Conservation (phyloP, 2,888 invertebrate species). For the Lapara coniferarum region DNA sequence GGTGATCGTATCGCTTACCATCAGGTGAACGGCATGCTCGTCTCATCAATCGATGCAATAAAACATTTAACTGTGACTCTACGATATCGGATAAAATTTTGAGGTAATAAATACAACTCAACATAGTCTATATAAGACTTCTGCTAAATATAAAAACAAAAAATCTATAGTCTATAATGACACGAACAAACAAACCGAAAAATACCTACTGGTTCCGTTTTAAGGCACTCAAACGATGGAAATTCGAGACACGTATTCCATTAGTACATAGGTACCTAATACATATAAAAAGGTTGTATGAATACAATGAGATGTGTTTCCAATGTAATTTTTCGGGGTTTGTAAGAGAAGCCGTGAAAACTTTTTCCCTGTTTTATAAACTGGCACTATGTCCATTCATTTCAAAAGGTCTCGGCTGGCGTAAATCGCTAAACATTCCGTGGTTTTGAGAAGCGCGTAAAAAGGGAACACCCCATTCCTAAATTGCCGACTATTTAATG, state of each 20-base stretch:
- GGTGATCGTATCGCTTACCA: no score
- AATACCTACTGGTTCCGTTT: not conserved
- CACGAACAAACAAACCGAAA: no score
- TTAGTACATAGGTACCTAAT: conserved; percentile 48
- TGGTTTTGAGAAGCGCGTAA: no score
- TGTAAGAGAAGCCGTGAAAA: not conserved
- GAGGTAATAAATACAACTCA: no score
- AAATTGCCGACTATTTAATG: no score
- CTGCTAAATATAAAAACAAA: not conserved
- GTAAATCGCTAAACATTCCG: no score
- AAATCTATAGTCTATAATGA: not conserved
- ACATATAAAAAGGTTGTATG: conserved; percentile 43
- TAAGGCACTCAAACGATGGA: conserved; percentile 26
- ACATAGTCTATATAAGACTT: no score
- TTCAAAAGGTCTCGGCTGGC: not conserved
- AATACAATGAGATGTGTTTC: conserved; percentile 37
- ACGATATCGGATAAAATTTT: no score
- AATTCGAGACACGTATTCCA: conserved; percentile 55
- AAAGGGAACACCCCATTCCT: no score
- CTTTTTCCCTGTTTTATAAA: not conserved
- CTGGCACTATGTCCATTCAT: not conserved
- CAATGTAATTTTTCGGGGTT: not conserved
- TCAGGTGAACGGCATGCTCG: no score
- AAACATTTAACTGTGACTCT: no score
- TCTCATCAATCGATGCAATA: no score